Evolutionary conservation across 2,888 invertebrate genomes (phyloP), one percentile per base, ranked within the genome.

Genomic region (Ctena decussata): DNA sequence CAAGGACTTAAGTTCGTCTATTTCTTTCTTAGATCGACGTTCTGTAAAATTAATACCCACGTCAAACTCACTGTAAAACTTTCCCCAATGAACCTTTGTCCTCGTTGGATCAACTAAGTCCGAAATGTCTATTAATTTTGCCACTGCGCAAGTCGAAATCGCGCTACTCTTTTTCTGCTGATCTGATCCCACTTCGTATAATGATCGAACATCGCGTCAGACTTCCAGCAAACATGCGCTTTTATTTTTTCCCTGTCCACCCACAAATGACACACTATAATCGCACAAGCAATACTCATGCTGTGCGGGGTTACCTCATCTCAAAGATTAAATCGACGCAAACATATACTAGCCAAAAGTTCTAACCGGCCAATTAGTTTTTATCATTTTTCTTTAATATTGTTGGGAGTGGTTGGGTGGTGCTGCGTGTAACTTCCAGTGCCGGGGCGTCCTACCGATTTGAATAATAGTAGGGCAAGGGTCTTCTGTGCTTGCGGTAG

Each of bases 151-250:
- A 41, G 41, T 11, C 5, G 53, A 53, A 15, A 53, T 5, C 8
- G 21, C 53, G 21, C n/a, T 5, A 3, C 5, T n/a, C 18, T 15
- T 53, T 53, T 53, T 3, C 21, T 15, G 21, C 18, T 5, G 5
- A 53, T 53, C 21, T 15, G 8, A 15, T 53, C n/a, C 5, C n/a
- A 5, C 8, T 3, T 21, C 8, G 53, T 53, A 21, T 53, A 53
- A n/a, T 53, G 53, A 5, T 53, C 30, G 32, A 69, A 69, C 77
- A 77, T 77, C 21, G 12, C 18, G 24, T 77, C 77, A 21, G 69
- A 77, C 35, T 77, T 77, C 77, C 77, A 77, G 12, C 69, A 65
- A 18, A 65, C 77, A 65, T 69, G 77, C 1, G 32, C 30, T 77
- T 77, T 69, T 35, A 77, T 69, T 21, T 18, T 30, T n/a, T 65